Base-by-base conservation (phyloP, 2,113 vertebrate genomes). In the Atlantisia rogersi region DNA sequence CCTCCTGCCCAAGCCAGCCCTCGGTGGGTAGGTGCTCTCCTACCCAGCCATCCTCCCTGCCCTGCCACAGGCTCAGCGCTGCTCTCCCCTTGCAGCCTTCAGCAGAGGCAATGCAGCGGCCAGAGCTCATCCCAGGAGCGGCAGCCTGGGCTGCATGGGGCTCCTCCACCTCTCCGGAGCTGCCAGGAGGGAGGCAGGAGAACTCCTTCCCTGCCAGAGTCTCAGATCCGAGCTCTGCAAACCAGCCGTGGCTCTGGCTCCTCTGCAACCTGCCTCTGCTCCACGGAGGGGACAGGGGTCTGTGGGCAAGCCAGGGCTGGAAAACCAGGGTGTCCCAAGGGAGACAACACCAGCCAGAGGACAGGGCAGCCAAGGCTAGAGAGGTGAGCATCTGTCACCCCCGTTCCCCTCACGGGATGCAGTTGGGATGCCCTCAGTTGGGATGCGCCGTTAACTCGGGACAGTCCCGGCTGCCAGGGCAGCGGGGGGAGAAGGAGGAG, bases 361-460 rank as follows among this genome's bases (percentile, higher is more conserved):
- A 8, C 24, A 28, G 1, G 28, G 35, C 13, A 63, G 18, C 8
- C 22, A 39, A 25, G 42, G 11, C 12, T 32, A 55, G 69, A 31
- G 88, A 74, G 86, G 87, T 35, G 81, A 19, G 91, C 86, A 79
- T 96, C 86, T 69, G 87, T 73, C 96, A 86, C 73, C 44, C 52
- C n/a, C 28, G 4, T 15, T 44, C 42, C 63, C 31, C 39, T 15
- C 55, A 2, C 3, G 44, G 16, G 77, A 56, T 82, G 88, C n/a
- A 55, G 92, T 22, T 91, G 87, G 69, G 91, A 76, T 68, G 75
- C 70, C 64, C 40, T 82, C 40, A 7, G 35, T 35, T 35, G 78
- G 90, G 92, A 53, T 94, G 82, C 68, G 56, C 25, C 94, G 83
- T 95, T 71, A 90, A 94, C 95, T 90, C 80, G 35, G 22, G 94